These are phyloP conservation scores for Ondatra zibethicus DNA, from an alignment of 2,113 vertebrate genomes.

Conservation along the genomic window DNA sequence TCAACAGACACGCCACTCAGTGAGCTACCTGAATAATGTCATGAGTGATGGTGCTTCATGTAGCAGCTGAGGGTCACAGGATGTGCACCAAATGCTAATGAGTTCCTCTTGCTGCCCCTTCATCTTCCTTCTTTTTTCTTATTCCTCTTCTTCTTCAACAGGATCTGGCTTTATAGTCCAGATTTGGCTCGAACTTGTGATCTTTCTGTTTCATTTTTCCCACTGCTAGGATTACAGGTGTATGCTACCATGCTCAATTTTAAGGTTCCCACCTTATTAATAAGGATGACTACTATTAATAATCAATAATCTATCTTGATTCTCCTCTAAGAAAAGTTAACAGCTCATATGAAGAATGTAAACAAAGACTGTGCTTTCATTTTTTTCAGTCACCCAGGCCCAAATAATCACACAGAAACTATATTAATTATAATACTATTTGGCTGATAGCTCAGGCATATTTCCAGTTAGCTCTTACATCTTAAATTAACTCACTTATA, in stretches of 20 bases:
- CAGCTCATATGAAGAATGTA: fast-evolving
- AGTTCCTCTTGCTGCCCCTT: background rate
- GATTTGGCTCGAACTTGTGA: background rate
- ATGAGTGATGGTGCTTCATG: background rate
- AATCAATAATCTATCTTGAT: background rate
- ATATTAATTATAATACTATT: no score
- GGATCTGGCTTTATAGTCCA: background rate
- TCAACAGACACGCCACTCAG: background rate
- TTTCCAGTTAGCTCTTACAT: no score
- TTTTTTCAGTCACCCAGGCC: no score
- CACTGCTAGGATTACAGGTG: background rate
- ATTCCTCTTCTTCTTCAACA: background rate
- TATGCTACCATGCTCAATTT: background rate
- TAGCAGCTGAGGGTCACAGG: background rate
- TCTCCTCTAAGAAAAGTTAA: background rate
- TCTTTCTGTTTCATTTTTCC: background rate
- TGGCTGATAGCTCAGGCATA: no score
- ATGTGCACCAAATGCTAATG: background rate
- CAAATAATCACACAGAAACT: no score
- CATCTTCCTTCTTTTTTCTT: background rate
- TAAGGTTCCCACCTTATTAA: background rate
- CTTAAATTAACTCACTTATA: no score
- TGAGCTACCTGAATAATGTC: background rate
- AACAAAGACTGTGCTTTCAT: no score
- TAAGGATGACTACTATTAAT: background rate